Evolutionary conservation across 2,797 vertebrate genomes (phyloP), one percentile per base, ranked within the genome.

Genomic region (Tympanoctomys barrerae): DNA sequence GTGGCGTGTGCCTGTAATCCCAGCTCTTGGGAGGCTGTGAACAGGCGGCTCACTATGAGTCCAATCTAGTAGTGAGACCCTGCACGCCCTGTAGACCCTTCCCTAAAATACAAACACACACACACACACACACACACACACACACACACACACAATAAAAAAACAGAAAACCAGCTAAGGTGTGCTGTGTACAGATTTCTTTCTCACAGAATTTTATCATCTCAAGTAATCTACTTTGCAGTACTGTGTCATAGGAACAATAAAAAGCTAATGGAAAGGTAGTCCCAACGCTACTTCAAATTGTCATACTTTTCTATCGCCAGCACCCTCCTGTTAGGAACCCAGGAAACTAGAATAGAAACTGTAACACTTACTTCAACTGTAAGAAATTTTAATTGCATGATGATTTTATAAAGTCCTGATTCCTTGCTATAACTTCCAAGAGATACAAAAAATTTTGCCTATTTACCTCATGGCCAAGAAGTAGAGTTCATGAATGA

Each of bases 331-430:
- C 52, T 61, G 28, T 85, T 49, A 90, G 82, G 82, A 90, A 86
- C n/a, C 77, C 73, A 88, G 61, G 89, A 78, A 52, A 80, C 26
- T n/a, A 24, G 70, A 71, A 46, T 33, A 61, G 59, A 61, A 61
- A 61, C 59, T 16, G 1, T 33, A 83, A 79, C 19, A 84, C 39
- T 82, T 83, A 9, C 39, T 64, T 78, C 12, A 90, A 19, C 31
- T 54, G 22, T 24, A 64, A 39, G 46, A 87, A 78, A n/a, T 39
- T 68, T 36, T 75, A 61, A 75, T 1, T 80, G 26, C 7, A 46
- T 22, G 75, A 89, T 66, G 46, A 86, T 36, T 89, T 91, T 83
- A 77, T 7, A 14, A 91, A 95, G 64, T 54, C 89, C 71, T 93
- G 42, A 62, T 77, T 81, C 81, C 77, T 91, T 31, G 82, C 10